Percentiles rank a stretch among this genome's conserved stretches.
Evolutionary conservation across 1,140 invertebrate species (phyloP).

Genomic region (Brachionus koreanus): DNA sequence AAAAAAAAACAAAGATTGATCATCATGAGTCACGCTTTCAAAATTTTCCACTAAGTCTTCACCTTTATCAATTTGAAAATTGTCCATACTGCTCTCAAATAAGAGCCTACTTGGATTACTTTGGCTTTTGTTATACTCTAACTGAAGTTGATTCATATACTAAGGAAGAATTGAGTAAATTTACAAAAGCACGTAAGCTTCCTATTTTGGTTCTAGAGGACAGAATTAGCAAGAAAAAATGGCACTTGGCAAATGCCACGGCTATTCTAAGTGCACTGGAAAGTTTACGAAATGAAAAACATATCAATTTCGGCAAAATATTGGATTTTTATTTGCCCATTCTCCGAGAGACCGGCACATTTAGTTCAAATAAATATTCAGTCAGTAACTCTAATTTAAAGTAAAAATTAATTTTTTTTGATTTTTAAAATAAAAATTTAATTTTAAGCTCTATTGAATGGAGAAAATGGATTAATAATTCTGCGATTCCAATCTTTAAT

Average conservation of each 20-base stretch:
- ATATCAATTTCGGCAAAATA: neutral
- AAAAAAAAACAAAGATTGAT: neutral
- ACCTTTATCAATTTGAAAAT: conserved; percentile 38
- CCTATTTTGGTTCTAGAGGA: conserved; percentile 64
- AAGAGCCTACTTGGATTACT: conserved; percentile 83
- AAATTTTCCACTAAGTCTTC: conserved; percentile 13
- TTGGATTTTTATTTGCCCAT: conserved; percentile 25
- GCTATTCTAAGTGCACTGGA: conserved; percentile 27
- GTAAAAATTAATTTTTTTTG: neutral
- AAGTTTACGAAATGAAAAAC: conserved; percentile 4
- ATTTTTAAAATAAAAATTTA: neutral
- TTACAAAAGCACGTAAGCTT: conserved; percentile 90
- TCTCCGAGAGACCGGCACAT: neutral
- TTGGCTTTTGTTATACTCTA: conserved; percentile 87
- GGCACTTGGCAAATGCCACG: conserved; percentile 33
- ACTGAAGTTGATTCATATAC: conserved; percentile 93
- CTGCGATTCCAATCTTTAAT: conserved; percentile 16
- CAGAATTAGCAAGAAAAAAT: neutral
- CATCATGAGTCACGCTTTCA: neutral
- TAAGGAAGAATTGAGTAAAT: conserved; percentile 76
- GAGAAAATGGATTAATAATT: conserved; percentile 43
- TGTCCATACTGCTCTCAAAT: conserved; percentile 88
- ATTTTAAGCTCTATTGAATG: conserved; percentile 17
- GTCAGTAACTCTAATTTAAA: neutral
- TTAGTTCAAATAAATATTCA: neutral